A percentile compares a stretch with the other conserved stretches of the same genome.
Evolutionary conservation across 2,888 invertebrate species (phyloP).

Genomic region (Melinaea marsaeus): DNA sequence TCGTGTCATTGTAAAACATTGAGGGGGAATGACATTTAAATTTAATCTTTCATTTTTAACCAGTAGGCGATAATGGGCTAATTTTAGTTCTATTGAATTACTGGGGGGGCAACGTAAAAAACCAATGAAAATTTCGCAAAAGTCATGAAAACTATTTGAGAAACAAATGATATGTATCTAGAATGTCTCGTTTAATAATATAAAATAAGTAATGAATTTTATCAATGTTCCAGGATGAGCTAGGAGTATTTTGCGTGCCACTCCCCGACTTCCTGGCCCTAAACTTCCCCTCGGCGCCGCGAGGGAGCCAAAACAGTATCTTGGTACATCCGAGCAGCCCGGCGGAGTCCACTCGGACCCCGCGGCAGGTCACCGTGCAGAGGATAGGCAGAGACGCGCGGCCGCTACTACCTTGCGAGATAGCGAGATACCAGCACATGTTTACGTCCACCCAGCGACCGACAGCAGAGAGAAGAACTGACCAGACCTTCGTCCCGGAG

Average conservation of each 20-base stretch:
- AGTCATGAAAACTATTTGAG: no score
- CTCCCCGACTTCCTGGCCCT: constrained; percentile 63
- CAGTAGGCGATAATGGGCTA: no score
- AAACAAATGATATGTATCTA: no score
- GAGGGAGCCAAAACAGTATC: constrained; percentile 44
- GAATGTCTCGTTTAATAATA: no score
- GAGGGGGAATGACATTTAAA: no score
- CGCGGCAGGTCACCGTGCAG: constrained; percentile 76
- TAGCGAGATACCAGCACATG: constrained; percentile 70
- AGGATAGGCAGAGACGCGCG: constrained; percentile 77
- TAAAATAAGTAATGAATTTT: not conserved
- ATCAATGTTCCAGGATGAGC: constrained; percentile 56
- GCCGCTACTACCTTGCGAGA: constrained; percentile 71
- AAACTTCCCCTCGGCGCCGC: constrained; percentile 51
- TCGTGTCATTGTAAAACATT: no score
- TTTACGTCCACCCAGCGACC: constrained; percentile 47
- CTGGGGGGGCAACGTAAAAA: no score
- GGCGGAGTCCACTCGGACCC: constrained; percentile 40
- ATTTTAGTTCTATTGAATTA: no score
- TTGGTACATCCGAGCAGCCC: constrained; percentile 44
- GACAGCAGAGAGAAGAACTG: constrained; percentile 39
- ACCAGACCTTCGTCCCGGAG: constrained; percentile 50
- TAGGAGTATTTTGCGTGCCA: constrained; percentile 67
- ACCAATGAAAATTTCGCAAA: no score
- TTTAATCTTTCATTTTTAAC: no score